phyloP scores from a whole-genome alignment of 2,113 vertebrate genomes.

The Semnornis frantzii region DNA sequence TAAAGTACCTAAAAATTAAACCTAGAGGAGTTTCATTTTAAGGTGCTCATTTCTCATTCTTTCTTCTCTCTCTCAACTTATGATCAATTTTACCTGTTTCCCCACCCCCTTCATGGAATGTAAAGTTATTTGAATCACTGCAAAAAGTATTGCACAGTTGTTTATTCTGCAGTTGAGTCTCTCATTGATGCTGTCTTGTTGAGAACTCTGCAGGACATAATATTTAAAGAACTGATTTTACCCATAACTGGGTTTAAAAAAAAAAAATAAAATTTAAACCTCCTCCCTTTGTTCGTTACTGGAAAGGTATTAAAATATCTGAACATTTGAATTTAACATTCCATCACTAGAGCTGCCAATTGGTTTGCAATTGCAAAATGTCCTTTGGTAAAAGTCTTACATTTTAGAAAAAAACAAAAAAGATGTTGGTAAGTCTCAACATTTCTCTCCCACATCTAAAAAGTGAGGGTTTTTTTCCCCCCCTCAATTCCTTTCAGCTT shows the following conservation, averaged over 20 bases:
- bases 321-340: slow-evolving; percentile 7
- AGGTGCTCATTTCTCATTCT: slow-evolving; percentile 15
- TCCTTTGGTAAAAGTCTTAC: background rate
- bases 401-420: too few relatives aligned
- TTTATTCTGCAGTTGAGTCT: slow-evolving; percentile 24
- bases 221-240: slow-evolving; percentile 19
- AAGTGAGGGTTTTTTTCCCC: background rate
- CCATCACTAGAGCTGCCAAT: background rate
- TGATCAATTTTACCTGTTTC: background rate
- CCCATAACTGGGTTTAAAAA: background rate
- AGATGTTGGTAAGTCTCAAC: background rate
- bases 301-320: slow-evolving; percentile 25
- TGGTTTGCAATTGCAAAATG: background rate
- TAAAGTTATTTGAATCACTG: background rate
- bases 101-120: background rate
- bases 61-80: background rate
- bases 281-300: background rate
- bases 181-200: background rate
- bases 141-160: background rate
- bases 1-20: slow-evolving; percentile 78
- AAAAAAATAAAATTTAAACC: background rate
- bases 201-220: background rate
- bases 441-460: background rate
- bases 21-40: slow-evolving; percentile 59
- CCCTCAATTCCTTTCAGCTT: background rate